These are phyloP conservation scores for human (Homo sapiens) DNA, from an alignment of 2,113 vertebrate genomes.

Conservation along the genomic window DNA sequence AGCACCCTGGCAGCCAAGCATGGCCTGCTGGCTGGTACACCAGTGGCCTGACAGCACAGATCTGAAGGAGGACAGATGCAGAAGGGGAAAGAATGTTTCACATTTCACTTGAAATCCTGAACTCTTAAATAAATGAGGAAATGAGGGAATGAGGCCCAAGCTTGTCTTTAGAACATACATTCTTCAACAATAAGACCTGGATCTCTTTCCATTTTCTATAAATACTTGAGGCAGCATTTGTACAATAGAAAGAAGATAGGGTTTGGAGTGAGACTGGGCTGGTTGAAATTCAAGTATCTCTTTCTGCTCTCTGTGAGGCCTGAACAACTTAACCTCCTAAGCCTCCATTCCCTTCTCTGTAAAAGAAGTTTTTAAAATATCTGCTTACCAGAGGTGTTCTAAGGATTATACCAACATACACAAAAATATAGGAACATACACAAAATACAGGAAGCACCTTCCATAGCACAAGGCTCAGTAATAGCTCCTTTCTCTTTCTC, in stretches of 20 bases:
- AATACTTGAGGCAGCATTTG: neutral
- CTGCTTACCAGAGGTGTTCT: neutral
- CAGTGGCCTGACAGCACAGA: neutral
- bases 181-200: neutral
- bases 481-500: neutral
- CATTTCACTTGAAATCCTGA: neutral
- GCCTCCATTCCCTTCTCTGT: neutral
- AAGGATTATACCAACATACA: neutral
- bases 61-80: neutral
- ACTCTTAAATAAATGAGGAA: neutral
- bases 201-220: neutral
- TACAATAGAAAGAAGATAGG: neutral
- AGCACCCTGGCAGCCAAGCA: neutral
- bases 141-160: neutral
- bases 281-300: neutral
- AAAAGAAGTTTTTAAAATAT: neutral
- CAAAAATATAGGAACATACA: neutral
- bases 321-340: neutral
- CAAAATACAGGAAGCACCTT: neutral
- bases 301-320: neutral
- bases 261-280: neutral
- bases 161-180: neutral
- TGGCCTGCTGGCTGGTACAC: neutral
- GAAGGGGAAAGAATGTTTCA: neutral
- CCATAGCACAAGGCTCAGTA: rapidly evolving